Evolutionary conservation across 2,113 vertebrate species (phyloP).

Genomic region (Hippocampus abdominalis): DNA sequence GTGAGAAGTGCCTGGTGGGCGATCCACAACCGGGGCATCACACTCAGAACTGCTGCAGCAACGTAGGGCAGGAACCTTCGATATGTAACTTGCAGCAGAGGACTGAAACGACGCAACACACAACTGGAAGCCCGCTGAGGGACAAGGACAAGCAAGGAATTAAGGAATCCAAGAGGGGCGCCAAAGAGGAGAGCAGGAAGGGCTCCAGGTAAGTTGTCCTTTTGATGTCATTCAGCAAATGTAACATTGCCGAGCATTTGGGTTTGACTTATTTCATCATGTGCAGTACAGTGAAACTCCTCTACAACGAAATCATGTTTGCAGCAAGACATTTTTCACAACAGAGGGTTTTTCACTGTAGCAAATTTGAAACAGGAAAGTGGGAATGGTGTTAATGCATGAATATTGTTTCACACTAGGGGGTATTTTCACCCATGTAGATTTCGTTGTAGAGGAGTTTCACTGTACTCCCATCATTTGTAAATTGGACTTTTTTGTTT

Average conservation of each 20-base stretch:
- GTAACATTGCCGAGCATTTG: constrained; percentile 6
- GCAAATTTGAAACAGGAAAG: too few species aligned
- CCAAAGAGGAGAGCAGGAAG: constrained; percentile 63
- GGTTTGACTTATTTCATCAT: constrained; percentile 16
- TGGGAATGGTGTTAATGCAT: too few species aligned
- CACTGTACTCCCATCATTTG: too few species aligned
- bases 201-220: constrained; percentile 45
- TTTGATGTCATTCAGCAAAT: neutral
- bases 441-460: too few species aligned
- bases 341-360: too few species aligned
- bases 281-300: too few species aligned
- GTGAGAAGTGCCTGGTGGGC: constrained; percentile 79
- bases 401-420: too few species aligned
- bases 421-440: too few species aligned
- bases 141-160: constrained; percentile 41
- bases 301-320: too few species aligned
- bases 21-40: constrained; percentile 60
- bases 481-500: too few species aligned
- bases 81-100: constrained; percentile 56
- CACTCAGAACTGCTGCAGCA: constrained; percentile 40
- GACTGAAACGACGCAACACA: constrained; percentile 59
- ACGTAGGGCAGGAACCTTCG: constrained; percentile 47
- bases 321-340: too few species aligned
- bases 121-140: constrained; percentile 32
- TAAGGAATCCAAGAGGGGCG: constrained; percentile 46